Percentiles rank a stretch among this genome's conserved stretches.
Evolutionary conservation across 2,888 invertebrate genomes (phyloP).

Genomic region (Liodrosophila aerea): DNA sequence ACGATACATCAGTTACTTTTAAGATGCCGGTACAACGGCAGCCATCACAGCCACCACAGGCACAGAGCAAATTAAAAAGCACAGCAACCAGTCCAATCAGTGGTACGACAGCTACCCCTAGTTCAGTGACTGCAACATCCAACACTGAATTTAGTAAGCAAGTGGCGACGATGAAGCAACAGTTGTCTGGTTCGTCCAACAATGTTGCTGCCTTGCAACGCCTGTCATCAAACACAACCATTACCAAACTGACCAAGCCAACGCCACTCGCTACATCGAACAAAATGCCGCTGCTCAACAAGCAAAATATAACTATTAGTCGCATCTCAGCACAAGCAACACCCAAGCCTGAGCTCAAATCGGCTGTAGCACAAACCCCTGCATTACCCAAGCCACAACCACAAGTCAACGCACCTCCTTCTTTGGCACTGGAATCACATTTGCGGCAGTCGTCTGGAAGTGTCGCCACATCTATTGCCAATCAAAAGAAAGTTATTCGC

Average conservation of each 20-base stretch:
- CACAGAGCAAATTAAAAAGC: slow-evolving; percentile 34
- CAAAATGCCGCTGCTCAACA: slow-evolving; percentile 75
- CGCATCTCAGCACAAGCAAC: slow-evolving; percentile 60
- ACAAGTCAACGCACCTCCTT: slow-evolving; percentile 31
- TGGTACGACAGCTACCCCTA: not conserved
- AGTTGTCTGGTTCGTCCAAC: slow-evolving; percentile 13
- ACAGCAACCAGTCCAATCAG: not conserved
- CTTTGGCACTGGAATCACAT: slow-evolving; percentile 21
- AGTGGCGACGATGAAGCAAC: slow-evolving; percentile 27
- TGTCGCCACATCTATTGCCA: slow-evolving; percentile 14
- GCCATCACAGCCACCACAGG: slow-evolving; percentile 13
- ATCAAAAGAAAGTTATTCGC: slow-evolving; percentile 48
- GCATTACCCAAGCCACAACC: slow-evolving; percentile 56
- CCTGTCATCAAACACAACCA: slow-evolving; percentile 70
- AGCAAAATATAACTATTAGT: slow-evolving; percentile 81
- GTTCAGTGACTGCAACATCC: slow-evolving; percentile 3
- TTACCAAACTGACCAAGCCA: slow-evolving; percentile 57
- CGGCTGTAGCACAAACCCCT: slow-evolving; percentile 33
- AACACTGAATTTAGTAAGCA: slow-evolving; percentile 28
- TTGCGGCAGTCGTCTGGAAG: slow-evolving; percentile 10
- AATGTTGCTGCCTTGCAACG: slow-evolving; percentile 70
- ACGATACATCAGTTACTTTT: slow-evolving; percentile 37
- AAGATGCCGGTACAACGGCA: slow-evolving; percentile 52
- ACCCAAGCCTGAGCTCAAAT: slow-evolving; percentile 38
- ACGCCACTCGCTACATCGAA: slow-evolving; percentile 18